These are phyloP conservation scores for Zhuqinia jingwanae DNA, from an alignment of 2,888 invertebrate genomes.

Conservation along the genomic window DNA sequence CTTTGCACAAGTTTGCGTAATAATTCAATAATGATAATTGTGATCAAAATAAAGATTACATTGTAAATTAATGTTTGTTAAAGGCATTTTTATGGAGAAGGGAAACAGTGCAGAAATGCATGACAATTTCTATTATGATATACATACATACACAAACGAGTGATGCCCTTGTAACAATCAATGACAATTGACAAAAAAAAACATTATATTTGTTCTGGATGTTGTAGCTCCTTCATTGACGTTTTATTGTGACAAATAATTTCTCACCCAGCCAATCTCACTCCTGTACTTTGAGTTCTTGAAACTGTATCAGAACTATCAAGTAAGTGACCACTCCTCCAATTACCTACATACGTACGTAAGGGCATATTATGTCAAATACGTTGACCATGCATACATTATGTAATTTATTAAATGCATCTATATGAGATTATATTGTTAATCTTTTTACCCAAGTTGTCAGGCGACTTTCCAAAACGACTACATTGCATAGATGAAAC, in stretches of 20 bases:
- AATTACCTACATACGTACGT: slow-evolving; percentile 41
- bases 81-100: background rate
- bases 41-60: background rate
- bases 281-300: too few species aligned
- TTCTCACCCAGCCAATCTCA: background rate
- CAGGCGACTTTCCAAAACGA: slow-evolving; percentile 31
- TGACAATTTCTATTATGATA: background rate
- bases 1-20: background rate
- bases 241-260: too few species aligned
- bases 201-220: too few species aligned
- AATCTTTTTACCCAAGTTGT: slow-evolving; percentile 43
- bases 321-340: slow-evolving; percentile 60
- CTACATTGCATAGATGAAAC: slow-evolving; percentile 40
- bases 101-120: background rate
- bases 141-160: background rate
- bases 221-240: too few species aligned
- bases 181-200: background rate
- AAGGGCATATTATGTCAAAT: background rate
- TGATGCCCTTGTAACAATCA: background rate
- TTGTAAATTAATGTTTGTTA: background rate
- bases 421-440: background rate
- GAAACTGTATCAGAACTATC: slow-evolving; percentile 60
- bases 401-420: background rate
- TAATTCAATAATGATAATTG: background rate
- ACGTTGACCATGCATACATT: too few species aligned